Base-by-base conservation (phyloP, 2,888 invertebrate genomes). In the Agrochola lychnidis region DNA sequence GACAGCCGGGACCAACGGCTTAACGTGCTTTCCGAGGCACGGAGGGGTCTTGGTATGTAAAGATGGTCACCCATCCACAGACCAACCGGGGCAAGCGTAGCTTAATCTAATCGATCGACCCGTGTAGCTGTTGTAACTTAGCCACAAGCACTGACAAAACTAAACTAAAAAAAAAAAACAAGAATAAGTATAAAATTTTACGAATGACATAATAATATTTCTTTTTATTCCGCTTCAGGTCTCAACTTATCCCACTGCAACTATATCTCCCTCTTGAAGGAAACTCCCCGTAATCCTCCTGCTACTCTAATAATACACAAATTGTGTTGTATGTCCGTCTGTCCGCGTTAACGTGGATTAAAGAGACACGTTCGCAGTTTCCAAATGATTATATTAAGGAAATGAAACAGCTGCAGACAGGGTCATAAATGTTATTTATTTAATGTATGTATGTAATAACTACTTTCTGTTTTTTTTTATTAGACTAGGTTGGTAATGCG, bases 281-380 rank as follows among this genome's bases (percentile, higher is more conserved):
- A 82, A 87, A 82, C 78, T 78, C 75, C 75, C 76, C 61, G 73
- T 87, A 87, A 87, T 88, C 83, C 85, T 81, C 69, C 79, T 78
- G 78, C 78, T 81, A 70, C 70, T 86, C 76, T 82, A 85, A 84
- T 86, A 85, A 81, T 87, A 81, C 76, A 84, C 80, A 86, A 85
- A 88, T 82, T 83, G 83, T 83, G 76, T 71, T 83, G 87, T 79
- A 73, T 71, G 82, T 84, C 81, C 76, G 79, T 86, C 73, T 53
- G 77, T 66, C 57, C 51, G 45, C 62, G 64, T 40, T 56, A 69
- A 64, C 59, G 48, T 73, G 71, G 79, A 73, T 77, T 75, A 70
- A 62, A 70, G 66, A 72, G 59, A 74, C 40, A 63, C 9, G 66
- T 66, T 62, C 6, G 57, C 40, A 63, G 64, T 76, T 82, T 61